phyloP scores from a whole-genome alignment of 2,888 invertebrate genomes.

The Lacanobia oleracea region DNA sequence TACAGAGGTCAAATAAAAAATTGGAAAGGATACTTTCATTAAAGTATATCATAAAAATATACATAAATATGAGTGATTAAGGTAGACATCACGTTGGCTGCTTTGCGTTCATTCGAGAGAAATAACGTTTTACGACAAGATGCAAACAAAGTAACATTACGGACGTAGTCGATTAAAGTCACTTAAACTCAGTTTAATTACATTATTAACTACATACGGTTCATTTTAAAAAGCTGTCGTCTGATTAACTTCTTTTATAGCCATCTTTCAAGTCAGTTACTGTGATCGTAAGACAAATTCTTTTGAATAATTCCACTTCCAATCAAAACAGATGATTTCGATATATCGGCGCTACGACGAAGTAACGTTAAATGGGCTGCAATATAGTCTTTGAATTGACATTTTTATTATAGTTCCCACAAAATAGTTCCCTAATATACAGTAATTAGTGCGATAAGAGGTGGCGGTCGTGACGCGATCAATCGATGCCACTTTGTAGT shows the following conservation, averaged over 20 bases:
- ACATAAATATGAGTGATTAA: conserved; percentile 88
- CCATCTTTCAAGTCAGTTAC: conserved; percentile 64
- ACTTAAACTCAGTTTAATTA: conserved; percentile 80
- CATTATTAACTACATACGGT: conserved; percentile 81
- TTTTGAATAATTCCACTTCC: conserved; percentile 38
- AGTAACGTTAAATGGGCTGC: conserved; percentile 40
- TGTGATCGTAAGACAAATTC: conserved; percentile 54
- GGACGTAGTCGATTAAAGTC: conserved; percentile 74
- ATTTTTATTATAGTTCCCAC: conserved; percentile 66
- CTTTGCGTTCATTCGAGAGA: conserved; percentile 75
- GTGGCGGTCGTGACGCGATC: conserved; percentile 81
- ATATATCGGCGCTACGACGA: conserved; percentile 34
- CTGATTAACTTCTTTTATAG: conserved; percentile 73
- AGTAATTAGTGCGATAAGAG: conserved; percentile 82
- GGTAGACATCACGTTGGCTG: conserved; percentile 80
- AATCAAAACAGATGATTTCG: conserved; percentile 48
- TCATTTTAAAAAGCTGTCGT: conserved; percentile 72
- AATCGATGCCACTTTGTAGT: conserved; percentile 83
- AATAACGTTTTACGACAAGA: conserved; percentile 81
- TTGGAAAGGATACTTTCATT: conserved; percentile 81
- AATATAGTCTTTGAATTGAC: conserved; percentile 55
- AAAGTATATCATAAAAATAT: conserved; percentile 81
- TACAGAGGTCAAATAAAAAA: conserved; percentile 66
- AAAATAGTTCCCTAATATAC: conserved; percentile 68
- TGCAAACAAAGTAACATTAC: conserved; percentile 82